Conservation (phyloP, 2,797 vertebrate species). For the Tadarida brasiliensis region DNA sequence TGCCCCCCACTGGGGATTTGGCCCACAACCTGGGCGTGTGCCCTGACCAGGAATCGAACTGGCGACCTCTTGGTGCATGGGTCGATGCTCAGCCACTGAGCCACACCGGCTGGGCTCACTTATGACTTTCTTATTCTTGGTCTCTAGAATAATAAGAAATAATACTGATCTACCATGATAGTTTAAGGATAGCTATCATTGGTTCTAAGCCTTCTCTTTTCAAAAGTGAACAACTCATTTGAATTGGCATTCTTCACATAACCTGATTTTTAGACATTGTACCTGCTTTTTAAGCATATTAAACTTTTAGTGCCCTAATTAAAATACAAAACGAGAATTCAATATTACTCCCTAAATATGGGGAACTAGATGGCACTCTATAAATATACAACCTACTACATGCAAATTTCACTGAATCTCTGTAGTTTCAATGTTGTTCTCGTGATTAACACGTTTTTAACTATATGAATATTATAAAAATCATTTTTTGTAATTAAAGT, state of each 20-base stretch:
- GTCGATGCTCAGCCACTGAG: too few species aligned
- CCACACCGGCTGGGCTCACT: too few species aligned
- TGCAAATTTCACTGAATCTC: neutral
- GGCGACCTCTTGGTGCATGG: too few species aligned
- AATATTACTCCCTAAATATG: neutral
- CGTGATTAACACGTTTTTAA: neutral
- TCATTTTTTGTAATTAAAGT: neutral
- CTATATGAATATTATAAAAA: constrained; percentile 39
- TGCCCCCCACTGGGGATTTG: too few species aligned
- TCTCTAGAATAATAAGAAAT: constrained; percentile 50
- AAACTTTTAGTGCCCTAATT: neutral
- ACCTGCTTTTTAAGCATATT: constrained; percentile 9
- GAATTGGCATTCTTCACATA: constrained; percentile 19
- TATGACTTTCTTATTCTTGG: neutral
- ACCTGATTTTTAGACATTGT: constrained; percentile 29
- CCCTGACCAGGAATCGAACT: too few species aligned
- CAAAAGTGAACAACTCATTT: constrained; percentile 34
- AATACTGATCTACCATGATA: neutral
- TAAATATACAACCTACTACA: neutral
- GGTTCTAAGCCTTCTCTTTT: neutral
- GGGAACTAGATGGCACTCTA: neutral
- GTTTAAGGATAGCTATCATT: neutral
- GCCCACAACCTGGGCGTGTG: too few species aligned
- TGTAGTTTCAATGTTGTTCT: neutral
- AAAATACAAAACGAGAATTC: constrained; percentile 32